Evolutionary conservation across 1,140 invertebrate species (phyloP), one percentile per base, ranked within the genome.

Genomic region (Drosophila cardini): DNA sequence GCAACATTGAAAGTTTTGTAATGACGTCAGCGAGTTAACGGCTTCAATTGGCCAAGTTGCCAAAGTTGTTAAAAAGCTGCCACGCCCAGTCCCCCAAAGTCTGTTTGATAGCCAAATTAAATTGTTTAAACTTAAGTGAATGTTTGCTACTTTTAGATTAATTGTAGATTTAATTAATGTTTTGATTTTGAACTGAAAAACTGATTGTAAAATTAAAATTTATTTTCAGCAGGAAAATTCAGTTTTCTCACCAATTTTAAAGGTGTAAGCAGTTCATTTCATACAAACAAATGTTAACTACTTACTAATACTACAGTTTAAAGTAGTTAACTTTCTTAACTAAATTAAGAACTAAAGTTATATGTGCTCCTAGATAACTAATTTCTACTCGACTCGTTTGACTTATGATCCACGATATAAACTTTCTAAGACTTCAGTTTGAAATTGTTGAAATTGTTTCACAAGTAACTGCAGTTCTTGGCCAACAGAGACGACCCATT

Each of bases 1-100:
- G 55, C 57, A 45, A 45, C 42, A 60, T 50, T 82, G 63, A 40
- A 68, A 62, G 70, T 71, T 71, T 73, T 57, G n/a, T 45, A 38
- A 46, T 46, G 58, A 21, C 32, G 45, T 40, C 9, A 6, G 18
- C 11, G 40, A 56, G 42, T 56, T 40, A 30, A 56, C 34, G 38
- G 18, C 53, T 32, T 50, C 32, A 70, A 74, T 63, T 57, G 43
- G 42, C 52, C 53, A 72, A 73, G 21, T 61, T 60, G n/a, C 36
- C 30, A 8, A 34, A 30, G 62, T 58, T 67, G 50, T 13, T 48
- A 58, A 42, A n/a, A 32, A 50, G 43, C 21, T 9, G 46, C 48
- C 50, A 48, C 43, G 13, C 15, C 55, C 38, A 9, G 0, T 13
- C 4, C 13, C 16, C n/a, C n/a, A n/a, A n/a, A n/a, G n/a, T 6